Evolutionary conservation across 2,113 vertebrate genomes (phyloP).

Genomic region (Peromyscus californicus): DNA sequence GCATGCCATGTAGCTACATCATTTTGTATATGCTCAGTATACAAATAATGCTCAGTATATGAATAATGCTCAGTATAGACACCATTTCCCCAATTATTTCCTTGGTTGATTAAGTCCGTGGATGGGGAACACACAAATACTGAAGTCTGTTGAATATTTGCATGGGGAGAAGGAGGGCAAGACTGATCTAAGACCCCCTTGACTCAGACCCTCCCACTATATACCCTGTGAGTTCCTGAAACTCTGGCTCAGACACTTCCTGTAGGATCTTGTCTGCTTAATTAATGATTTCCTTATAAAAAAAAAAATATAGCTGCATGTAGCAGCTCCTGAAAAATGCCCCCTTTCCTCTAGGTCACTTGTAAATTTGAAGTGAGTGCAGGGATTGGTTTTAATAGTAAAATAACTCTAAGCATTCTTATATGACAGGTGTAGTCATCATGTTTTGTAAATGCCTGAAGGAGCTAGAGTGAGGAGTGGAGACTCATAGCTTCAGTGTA

Average conservation of each 20-base stretch:
- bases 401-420: constrained; percentile 6
- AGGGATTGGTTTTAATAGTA: neutral
- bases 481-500: neutral
- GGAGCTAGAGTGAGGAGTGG: neutral
- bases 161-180: neutral
- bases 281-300: neutral
- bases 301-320: neutral
- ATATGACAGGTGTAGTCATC: neutral
- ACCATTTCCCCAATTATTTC: neutral
- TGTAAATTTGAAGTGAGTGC: constrained; percentile 3
- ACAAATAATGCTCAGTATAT: neutral
- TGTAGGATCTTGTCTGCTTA: neutral
- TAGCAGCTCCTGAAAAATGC: neutral
- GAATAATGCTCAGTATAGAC: neutral
- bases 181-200: neutral
- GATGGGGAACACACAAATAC: neutral
- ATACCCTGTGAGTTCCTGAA: neutral
- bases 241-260: neutral
- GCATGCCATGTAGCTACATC: neutral
- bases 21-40: neutral
- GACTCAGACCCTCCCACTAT: neutral
- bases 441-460: neutral
- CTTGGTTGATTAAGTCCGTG: neutral
- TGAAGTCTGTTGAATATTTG: neutral
- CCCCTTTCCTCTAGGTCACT: neutral